A percentile compares a stretch with the other conserved stretches of the same genome.
Conservation (phyloP, 2,113 vertebrate genomes). For the Oryzias woworae region DNA sequence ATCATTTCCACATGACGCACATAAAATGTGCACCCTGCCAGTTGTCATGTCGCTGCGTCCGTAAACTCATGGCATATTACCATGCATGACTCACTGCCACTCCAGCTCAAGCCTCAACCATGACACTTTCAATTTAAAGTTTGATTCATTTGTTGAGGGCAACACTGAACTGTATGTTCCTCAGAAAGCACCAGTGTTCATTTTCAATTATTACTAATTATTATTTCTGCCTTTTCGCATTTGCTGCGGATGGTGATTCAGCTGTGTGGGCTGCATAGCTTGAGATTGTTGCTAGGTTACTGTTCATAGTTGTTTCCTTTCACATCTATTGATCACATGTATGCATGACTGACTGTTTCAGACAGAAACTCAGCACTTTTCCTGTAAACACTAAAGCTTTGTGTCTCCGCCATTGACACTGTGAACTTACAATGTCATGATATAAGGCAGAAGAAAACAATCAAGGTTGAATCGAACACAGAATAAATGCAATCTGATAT, state of each 20-base stretch:
- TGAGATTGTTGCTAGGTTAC: slow-evolving; percentile 47
- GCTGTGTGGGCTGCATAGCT: slow-evolving; percentile 33
- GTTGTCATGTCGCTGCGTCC: slow-evolving; percentile 13
- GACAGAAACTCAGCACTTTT: not conserved
- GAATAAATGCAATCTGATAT: too few species aligned
- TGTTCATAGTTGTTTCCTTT: slow-evolving; percentile 28
- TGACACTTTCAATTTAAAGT: slow-evolving; percentile 10
- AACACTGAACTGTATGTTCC: slow-evolving; percentile 8
- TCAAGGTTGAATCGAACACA: too few species aligned
- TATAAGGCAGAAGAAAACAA: too few species aligned
- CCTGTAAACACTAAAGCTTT: not conserved
- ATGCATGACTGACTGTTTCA: not conserved
- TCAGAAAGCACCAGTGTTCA: slow-evolving; percentile 3
- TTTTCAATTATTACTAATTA: not conserved
- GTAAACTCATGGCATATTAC: slow-evolving; percentile 3
- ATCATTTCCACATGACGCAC: slow-evolving; percentile 17
- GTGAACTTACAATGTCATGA: not conserved
- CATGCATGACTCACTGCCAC: slow-evolving; percentile 31
- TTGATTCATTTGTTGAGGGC: slow-evolving; percentile 9
- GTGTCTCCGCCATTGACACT: not conserved
- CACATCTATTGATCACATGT: slow-evolving; percentile 22
- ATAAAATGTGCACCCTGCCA: slow-evolving; percentile 12
- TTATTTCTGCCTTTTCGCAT: slow-evolving; percentile 10
- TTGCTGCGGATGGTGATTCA: slow-evolving; percentile 2
- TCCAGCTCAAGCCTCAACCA: not conserved